Evolutionary conservation across 2,888 invertebrate genomes (phyloP).

Genomic region (Agrotis exclamationis): DNA sequence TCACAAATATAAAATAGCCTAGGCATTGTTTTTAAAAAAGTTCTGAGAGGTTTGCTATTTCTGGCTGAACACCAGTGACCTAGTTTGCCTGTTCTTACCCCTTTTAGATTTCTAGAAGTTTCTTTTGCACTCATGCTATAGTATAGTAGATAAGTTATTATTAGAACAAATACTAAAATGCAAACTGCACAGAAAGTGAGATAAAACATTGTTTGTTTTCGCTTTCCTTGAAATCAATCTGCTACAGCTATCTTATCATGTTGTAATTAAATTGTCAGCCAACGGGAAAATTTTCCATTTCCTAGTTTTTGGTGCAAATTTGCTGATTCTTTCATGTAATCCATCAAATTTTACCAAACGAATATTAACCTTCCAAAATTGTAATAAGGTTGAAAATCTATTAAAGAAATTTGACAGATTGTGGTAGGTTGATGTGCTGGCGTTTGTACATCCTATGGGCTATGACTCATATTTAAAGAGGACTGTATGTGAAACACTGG

Average conservation of each 20-base stretch:
- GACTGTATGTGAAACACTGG: background rate
- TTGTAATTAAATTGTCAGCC: slow-evolving; percentile 31
- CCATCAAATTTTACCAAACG: too few relatives aligned
- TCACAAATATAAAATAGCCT: slow-evolving; percentile 17
- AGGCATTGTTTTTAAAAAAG: background rate
- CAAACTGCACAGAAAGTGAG: slow-evolving; percentile 37
- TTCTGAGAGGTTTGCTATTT: slow-evolving; percentile 15
- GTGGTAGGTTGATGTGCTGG: too few relatives aligned
- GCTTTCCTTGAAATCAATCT: slow-evolving; percentile 52
- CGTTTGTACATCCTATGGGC: too few relatives aligned
- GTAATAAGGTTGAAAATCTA: too few relatives aligned
- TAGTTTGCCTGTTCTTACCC: slow-evolving; percentile 4
- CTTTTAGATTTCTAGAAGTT: slow-evolving; percentile 11
- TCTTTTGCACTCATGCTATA: background rate
- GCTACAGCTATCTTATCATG: slow-evolving; percentile 47
- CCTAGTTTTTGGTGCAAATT: background rate
- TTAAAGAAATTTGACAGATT: too few relatives aligned
- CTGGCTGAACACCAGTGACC: slow-evolving; percentile 6
- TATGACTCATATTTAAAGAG: too few relatives aligned
- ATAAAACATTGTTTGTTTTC: slow-evolving; percentile 48
- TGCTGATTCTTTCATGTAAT: too few relatives aligned
- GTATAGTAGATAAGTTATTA: too few relatives aligned
- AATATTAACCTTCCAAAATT: too few relatives aligned
- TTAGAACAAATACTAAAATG: background rate
- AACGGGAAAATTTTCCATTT: slow-evolving; percentile 15